A percentile compares a stretch with the other conserved stretches of the same genome.
phyloP scores from a whole-genome alignment of 2,888 invertebrate species.

The Diarsia dahlii region DNA sequence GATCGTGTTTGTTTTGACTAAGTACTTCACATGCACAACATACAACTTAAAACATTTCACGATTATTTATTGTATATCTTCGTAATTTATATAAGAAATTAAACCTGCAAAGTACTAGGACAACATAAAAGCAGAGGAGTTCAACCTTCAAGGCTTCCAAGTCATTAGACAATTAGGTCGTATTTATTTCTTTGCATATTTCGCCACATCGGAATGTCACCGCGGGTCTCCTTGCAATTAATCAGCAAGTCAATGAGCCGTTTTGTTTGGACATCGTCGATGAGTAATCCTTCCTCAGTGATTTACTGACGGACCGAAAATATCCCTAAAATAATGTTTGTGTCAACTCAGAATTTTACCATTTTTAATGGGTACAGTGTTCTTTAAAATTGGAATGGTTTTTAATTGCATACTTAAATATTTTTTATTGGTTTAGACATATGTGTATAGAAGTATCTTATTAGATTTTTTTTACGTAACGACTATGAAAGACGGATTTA shows the following conservation, averaged over 20 bases:
- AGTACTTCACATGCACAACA: constrained; percentile 5
- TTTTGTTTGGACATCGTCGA: constrained; percentile 88
- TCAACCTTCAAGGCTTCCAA: constrained; percentile 53
- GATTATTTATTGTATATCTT: neutral
- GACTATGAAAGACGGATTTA: neutral
- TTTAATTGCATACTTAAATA: neutral
- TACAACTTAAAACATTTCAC: neutral
- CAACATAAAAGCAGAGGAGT: constrained; percentile 13
- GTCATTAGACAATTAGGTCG: constrained; percentile 63
- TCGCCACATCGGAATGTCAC: constrained; percentile 86
- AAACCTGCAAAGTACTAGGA: constrained; percentile 5
- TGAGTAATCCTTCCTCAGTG: constrained; percentile 87
- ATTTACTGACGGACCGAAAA: constrained; percentile 77
- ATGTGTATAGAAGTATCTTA: neutral
- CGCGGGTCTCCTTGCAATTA: constrained; percentile 86
- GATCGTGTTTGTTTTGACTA: constrained; percentile 44
- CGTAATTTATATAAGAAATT: neutral
- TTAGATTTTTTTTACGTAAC: neutral
- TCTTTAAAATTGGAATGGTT: constrained; percentile 19
- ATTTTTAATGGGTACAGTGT: constrained; percentile 41
- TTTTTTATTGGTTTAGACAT: neutral
- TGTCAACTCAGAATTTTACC: constrained; percentile 65
- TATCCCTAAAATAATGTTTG: constrained; percentile 71
- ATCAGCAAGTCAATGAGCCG: constrained; percentile 90
- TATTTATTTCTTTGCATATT: constrained; percentile 75